These are phyloP conservation scores for Drosophila seguyi DNA, from an alignment of 1,140 invertebrate species.

Conservation along the genomic window DNA sequence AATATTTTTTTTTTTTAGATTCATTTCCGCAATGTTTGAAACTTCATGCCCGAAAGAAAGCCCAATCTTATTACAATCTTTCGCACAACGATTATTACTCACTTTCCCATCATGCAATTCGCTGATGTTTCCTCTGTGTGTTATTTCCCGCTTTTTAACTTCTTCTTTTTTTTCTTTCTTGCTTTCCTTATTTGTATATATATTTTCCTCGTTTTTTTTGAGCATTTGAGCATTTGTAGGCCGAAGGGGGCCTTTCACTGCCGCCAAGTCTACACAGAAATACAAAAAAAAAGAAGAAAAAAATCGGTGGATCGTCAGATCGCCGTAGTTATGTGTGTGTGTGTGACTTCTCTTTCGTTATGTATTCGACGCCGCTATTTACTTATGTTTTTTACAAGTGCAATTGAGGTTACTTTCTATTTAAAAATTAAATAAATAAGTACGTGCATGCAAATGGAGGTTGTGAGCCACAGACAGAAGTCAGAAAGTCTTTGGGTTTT, in stretches of 20 bases:
- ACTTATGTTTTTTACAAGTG: conserved; percentile 79
- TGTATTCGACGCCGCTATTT: conserved; percentile 56
- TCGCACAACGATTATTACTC: conserved; percentile 22
- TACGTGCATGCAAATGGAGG: conserved; percentile 68
- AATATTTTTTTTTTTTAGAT: background rate
- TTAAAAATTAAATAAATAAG: conserved; percentile 76
- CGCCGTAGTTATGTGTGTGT: conserved; percentile 3
- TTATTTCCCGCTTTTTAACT: conserved; percentile 13
- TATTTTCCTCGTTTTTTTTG: conserved; percentile 2
- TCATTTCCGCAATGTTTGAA: conserved; percentile 20
- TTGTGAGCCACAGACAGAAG: conserved; percentile 24
- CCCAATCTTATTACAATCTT: conserved; percentile 9
- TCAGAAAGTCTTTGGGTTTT: conserved; percentile 21
- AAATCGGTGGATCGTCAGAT: conserved; percentile 17
- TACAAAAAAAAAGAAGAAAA: background rate
- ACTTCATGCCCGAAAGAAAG: conserved; percentile 16
- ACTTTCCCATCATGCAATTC: conserved; percentile 34
- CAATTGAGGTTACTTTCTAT: conserved; percentile 81
- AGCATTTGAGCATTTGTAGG: conserved; percentile 26
- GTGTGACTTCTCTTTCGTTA: conserved; percentile 40
- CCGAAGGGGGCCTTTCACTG: conserved; percentile 48
- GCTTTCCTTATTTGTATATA: background rate
- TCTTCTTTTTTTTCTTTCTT: conserved; percentile 3
- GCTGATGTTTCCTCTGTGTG: conserved; percentile 1
- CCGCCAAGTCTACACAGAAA: conserved; percentile 7